Percentiles rank a stretch among this genome's conserved stretches.
phyloP scores from a whole-genome alignment of 2,888 invertebrate species.

The Tenthredo amoena region DNA sequence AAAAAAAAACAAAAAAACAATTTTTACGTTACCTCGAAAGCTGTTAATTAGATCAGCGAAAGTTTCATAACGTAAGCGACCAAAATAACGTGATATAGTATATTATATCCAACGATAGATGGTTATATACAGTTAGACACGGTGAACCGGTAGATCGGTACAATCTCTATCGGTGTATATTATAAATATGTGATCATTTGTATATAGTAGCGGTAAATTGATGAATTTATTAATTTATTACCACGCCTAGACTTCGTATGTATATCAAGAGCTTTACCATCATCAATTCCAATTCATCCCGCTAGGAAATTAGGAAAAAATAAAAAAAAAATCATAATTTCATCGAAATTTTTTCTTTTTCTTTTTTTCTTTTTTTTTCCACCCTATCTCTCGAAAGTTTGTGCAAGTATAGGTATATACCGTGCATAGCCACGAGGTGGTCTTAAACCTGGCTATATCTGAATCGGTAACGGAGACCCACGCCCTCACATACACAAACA shows the following conservation, averaged over 20 bases:
- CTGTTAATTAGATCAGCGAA: slow-evolving; percentile 41
- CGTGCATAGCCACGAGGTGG: not conserved
- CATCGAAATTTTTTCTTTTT: not conserved
- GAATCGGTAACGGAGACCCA: slow-evolving; percentile 69
- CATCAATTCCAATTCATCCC: too few relatives aligned
- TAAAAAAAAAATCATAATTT: too few relatives aligned
- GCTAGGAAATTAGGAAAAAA: too few relatives aligned
- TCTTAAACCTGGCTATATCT: slow-evolving; percentile 58
- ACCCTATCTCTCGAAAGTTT: not conserved
- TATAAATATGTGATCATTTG: not conserved
- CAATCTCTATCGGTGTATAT: slow-evolving; percentile 15
- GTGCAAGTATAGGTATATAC: not conserved
- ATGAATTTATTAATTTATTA: slow-evolving; percentile 21
- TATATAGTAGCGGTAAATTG: slow-evolving; percentile 46
- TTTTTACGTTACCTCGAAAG: slow-evolving; percentile 10
- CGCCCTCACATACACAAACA: slow-evolving; percentile 60
- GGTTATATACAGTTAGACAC: slow-evolving; percentile 38
- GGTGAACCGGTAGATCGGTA: slow-evolving; percentile 32
- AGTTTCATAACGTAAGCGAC: slow-evolving; percentile 14
- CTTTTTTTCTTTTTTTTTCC: not conserved
- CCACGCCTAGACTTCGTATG: not conserved
- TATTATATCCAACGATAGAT: slow-evolving; percentile 27
- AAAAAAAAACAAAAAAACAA: too few relatives aligned
- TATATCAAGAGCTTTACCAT: too few relatives aligned
- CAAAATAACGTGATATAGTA: slow-evolving; percentile 27